Evolutionary conservation across 2,797 vertebrate species (phyloP).

Genomic region (Periophthalmus magnuspinnatus): DNA sequence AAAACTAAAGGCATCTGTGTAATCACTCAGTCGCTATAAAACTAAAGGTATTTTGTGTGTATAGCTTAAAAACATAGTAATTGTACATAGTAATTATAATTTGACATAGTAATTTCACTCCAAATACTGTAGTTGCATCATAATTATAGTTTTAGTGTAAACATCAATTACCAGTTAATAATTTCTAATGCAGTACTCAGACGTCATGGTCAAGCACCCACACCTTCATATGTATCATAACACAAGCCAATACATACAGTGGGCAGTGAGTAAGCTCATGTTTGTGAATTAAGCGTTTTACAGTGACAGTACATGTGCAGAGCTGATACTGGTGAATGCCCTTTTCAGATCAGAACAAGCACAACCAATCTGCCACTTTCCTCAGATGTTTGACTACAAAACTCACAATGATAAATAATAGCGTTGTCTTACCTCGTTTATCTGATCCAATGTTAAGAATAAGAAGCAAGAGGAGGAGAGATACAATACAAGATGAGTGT

Average conservation of each 20-base stretch:
- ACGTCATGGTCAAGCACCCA: background rate
- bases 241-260: background rate
- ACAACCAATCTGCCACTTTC: conserved; percentile 45
- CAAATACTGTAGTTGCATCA: too few species aligned
- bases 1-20: too few species aligned
- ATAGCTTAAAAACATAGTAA: too few species aligned
- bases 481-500: conserved; percentile 77
- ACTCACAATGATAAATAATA: conserved; percentile 72
- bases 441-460: conserved; percentile 83
- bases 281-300: background rate
- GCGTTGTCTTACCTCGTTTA: conserved; percentile 82
- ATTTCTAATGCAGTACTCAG: too few species aligned
- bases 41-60: too few species aligned
- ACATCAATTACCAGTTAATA: too few species aligned
- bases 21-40: too few species aligned
- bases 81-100: too few species aligned
- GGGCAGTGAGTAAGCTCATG: too few species aligned
- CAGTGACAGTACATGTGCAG: background rate
- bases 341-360: conserved; percentile 62
- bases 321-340: conserved; percentile 58
- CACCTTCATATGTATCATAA: too few species aligned
- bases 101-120: too few species aligned
- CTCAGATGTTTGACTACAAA: conserved; percentile 22
- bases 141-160: too few species aligned
- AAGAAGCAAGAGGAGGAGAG: conserved; percentile 78